Evolutionary conservation across 2,888 invertebrate genomes (phyloP).

Genomic region (Branchellion lobata): DNA sequence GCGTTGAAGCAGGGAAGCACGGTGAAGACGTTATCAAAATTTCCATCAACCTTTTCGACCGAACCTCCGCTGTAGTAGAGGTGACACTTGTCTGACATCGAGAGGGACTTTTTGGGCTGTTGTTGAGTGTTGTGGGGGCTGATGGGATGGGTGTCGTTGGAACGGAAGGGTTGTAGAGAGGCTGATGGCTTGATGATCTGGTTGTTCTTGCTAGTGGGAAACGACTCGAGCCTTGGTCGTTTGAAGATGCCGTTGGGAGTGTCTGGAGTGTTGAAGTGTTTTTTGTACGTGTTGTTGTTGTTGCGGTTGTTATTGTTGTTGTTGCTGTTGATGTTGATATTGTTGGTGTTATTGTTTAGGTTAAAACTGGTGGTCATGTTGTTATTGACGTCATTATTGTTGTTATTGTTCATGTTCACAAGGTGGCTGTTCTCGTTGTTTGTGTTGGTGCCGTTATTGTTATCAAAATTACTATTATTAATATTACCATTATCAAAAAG

Average conservation of each 20-base stretch:
- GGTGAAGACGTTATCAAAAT: not conserved
- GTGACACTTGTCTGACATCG: constrained; percentile 7
- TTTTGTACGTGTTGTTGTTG: too few species aligned
- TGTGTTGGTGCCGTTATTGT: not conserved
- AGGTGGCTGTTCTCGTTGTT: too few species aligned
- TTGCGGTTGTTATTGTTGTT: too few species aligned
- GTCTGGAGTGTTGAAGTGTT: not conserved
- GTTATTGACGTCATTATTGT: too few species aligned
- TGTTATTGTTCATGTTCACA: too few species aligned
- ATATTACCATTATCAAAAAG: too few species aligned
- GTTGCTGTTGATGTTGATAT: too few species aligned
- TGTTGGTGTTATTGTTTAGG: too few species aligned
- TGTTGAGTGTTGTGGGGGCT: not conserved
- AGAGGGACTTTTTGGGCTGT: not conserved
- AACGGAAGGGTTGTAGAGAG: constrained; percentile 25
- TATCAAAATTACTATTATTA: not conserved
- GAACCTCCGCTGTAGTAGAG: constrained; percentile 12
- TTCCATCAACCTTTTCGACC: not conserved
- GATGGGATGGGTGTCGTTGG: not conserved
- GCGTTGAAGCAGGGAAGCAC: constrained; percentile 22
- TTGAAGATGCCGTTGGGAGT: too few species aligned
- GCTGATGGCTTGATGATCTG: constrained; percentile 8
- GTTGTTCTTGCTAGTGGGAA: not conserved
- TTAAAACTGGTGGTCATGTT: too few species aligned
- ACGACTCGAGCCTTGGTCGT: not conserved